Conservation (phyloP, 2,797 vertebrate species). For the Anableps anableps region DNA sequence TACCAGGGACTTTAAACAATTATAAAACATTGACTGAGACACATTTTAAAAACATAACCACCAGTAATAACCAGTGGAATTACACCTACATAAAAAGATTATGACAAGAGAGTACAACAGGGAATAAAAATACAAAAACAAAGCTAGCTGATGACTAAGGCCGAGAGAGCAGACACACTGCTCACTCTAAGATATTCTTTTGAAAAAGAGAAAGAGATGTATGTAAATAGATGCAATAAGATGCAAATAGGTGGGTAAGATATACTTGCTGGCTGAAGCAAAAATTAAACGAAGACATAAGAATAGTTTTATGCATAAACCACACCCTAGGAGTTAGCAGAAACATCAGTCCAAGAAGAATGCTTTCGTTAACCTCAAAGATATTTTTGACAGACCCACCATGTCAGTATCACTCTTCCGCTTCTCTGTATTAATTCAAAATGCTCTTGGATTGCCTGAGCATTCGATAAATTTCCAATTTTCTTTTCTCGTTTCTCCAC, state of each 20-base stretch:
- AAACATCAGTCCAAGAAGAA: background rate
- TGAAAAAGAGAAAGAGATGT: background rate
- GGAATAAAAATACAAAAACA: constrained; percentile 38
- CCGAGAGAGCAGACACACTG: background rate
- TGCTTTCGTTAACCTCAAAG: constrained; percentile 6
- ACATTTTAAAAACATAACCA: constrained; percentile 43
- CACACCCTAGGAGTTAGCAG: background rate
- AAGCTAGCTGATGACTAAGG: constrained; percentile 22
- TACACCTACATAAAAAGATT: constrained; percentile 39
- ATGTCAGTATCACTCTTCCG: background rate
- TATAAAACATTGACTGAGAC: constrained; percentile 45
- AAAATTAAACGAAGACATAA: background rate
- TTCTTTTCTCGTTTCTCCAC: background rate
- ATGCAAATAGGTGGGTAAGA: background rate
- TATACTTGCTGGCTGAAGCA: background rate
- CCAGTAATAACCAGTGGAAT: constrained; percentile 49
- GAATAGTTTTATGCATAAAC: background rate
- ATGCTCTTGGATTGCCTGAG: background rate
- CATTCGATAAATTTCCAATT: constrained; percentile 1
- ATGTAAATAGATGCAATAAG: background rate
- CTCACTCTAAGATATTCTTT: background rate
- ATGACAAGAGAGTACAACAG: constrained; percentile 22
- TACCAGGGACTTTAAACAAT: constrained; percentile 28
- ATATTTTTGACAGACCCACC: background rate
- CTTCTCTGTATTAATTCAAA: constrained; percentile 3